Conservation (phyloP, 2,888 invertebrate genomes). For the Terebella lapidaria region DNA sequence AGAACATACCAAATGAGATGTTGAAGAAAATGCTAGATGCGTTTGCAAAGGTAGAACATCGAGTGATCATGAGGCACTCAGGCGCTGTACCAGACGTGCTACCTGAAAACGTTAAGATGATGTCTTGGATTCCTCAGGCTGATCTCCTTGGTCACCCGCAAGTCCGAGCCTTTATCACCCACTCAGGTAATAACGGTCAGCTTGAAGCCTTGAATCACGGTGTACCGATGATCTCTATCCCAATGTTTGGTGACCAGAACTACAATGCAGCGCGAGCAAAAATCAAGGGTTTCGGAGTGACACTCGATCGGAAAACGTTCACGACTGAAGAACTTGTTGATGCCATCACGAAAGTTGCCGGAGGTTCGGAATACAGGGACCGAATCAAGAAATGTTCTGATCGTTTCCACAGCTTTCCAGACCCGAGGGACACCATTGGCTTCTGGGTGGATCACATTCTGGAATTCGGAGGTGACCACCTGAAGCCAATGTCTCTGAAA, state of each 20-base stretch:
- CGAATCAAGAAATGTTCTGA: neutral
- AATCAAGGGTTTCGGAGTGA: neutral
- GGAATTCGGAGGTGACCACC: neutral
- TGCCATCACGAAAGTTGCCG: neutral
- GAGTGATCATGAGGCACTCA: conserved; percentile 1
- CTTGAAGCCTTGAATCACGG: conserved; percentile 8
- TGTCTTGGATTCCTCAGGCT: conserved; percentile 12
- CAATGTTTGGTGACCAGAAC: conserved; percentile 6
- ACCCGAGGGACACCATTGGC: neutral
- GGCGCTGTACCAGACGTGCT: neutral
- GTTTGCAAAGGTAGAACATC: neutral
- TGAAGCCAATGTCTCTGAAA: neutral
- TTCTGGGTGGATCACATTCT: no score
- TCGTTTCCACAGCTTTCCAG: neutral
- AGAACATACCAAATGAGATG: neutral
- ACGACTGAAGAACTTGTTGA: neutral
- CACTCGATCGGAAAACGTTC: neutral
- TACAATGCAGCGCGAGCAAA: conserved; percentile 1
- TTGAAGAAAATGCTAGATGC: conserved; percentile 5
- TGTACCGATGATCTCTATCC: conserved; percentile 8
- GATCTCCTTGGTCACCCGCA: conserved; percentile 10
- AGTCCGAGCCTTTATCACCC: conserved; percentile 8
- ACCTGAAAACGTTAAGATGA: conserved; percentile 3
- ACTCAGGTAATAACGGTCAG: conserved; percentile 10
- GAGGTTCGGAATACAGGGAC: neutral